Conservation (phyloP, 2,113 vertebrate species). For the Pongo abelii region DNA sequence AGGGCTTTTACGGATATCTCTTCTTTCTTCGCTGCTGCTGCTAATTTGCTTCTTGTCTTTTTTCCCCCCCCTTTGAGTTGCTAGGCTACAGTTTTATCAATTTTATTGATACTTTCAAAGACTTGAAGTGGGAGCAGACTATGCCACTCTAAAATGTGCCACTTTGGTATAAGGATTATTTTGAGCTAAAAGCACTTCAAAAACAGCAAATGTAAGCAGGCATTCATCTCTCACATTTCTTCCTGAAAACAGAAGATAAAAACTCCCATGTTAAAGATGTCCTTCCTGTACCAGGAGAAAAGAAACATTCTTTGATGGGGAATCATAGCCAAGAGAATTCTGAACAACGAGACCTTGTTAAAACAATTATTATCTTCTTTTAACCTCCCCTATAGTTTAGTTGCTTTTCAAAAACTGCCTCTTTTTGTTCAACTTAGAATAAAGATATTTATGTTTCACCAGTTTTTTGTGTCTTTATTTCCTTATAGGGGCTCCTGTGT, state of each 20-base stretch:
- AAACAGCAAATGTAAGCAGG: neutral
- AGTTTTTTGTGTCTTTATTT: neutral
- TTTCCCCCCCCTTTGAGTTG: neutral
- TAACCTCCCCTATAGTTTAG: neutral
- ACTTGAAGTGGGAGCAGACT: neutral
- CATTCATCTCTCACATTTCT: neutral
- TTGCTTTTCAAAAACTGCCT: neutral
- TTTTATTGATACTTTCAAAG: neutral
- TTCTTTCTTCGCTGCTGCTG: neutral
- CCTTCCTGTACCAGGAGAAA: neutral
- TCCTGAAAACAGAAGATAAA: neutral
- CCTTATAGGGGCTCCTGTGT: neutral
- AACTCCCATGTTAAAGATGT: neutral
- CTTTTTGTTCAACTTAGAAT: neutral
- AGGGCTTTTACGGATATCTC: neutral
- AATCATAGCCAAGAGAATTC: neutral
- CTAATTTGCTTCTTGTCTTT: neutral
- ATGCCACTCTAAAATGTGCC: neutral
- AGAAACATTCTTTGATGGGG: neutral
- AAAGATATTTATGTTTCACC: neutral
- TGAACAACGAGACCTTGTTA: neutral
- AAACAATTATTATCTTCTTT: neutral
- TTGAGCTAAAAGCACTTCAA: neutral
- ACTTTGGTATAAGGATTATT: neutral
- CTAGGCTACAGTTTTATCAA: neutral